A percentile compares a stretch with the other conserved stretches of the same genome.
Conservation (phyloP, 2,888 invertebrate genomes). For the Aleiodes testaceus region DNA sequence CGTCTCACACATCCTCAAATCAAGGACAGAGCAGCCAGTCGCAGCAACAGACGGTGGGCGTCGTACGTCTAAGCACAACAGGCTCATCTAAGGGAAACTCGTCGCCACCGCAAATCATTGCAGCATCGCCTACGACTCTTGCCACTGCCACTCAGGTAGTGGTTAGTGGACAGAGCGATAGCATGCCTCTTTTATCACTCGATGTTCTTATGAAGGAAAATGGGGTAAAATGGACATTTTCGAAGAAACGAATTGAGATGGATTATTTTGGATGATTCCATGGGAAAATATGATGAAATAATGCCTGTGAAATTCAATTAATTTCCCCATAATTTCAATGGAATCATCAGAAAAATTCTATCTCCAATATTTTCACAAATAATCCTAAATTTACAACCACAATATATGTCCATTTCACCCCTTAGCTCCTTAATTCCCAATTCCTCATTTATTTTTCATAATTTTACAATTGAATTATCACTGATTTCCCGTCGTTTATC, state of each 20-base stretch:
- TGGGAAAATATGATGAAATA: no score
- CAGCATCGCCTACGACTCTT: conserved; percentile 70
- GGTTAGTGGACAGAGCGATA: conserved; percentile 26
- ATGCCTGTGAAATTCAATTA: no score
- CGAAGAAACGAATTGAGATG: no score
- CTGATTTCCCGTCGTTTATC: conserved; percentile 51
- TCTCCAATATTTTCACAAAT: conserved; percentile 28
- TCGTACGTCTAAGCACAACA: conserved; percentile 70
- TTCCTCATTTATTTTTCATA: conserved; percentile 20
- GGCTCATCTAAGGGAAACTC: conserved; percentile 73
- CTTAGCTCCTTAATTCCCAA: conserved; percentile 16
- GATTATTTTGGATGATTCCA: no score
- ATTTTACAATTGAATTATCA: conserved; percentile 44
- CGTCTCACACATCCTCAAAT: conserved; percentile 59
- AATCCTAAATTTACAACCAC: no score
- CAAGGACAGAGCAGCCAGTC: conserved; percentile 58
- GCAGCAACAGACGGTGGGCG: conserved; percentile 69
- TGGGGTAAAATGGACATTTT: no score
- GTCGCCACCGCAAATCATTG: conserved; percentile 71
- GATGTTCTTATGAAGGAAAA: conserved; percentile 26
- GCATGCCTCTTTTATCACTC: conserved; percentile 50
- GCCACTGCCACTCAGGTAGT: conserved; percentile 71
- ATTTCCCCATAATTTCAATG: no score
- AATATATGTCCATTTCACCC: conserved; percentile 38
- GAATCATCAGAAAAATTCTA: neutral